A percentile compares a stretch with the other conserved stretches of the same genome.
phyloP scores from a whole-genome alignment of 2,888 invertebrate species.

The Koerneria pararmatus region DNA sequence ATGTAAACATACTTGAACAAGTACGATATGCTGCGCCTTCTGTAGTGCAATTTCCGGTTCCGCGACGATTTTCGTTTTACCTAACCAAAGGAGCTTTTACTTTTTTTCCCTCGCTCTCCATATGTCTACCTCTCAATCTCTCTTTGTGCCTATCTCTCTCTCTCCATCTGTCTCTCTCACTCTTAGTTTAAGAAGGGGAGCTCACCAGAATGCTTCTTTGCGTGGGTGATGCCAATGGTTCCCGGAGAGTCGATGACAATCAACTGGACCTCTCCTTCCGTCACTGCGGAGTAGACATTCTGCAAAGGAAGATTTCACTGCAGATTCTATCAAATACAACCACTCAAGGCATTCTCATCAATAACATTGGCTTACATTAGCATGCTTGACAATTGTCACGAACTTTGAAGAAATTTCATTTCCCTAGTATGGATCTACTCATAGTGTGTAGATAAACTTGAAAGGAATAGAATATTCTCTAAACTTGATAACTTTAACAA shows the following conservation, averaged over 20 bases:
- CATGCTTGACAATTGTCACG: no score
- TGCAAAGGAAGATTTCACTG: slow-evolving; percentile 28
- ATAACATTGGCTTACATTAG: no score
- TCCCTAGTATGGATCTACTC: no score
- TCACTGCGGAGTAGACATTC: slow-evolving; percentile 42
- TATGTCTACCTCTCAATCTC: no score
- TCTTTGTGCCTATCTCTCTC: no score
- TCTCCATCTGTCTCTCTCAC: no score
- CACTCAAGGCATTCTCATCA: no score
- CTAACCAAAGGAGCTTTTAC: neutral
- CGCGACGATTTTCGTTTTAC: slow-evolving; percentile 32
- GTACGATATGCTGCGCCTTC: slow-evolving; percentile 52
- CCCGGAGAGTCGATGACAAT: slow-evolving; percentile 89
- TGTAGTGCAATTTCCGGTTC: slow-evolving; percentile 53
- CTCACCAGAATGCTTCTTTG: slow-evolving; percentile 39
- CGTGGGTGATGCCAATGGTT: slow-evolving; percentile 66
- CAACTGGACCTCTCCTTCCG: slow-evolving; percentile 71
- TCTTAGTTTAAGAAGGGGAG: no score
- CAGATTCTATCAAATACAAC: no score
- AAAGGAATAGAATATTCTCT: neutral
- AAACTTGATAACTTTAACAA: neutral
- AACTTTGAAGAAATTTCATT: no score
- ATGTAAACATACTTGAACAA: slow-evolving; percentile 53
- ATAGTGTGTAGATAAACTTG: no score
- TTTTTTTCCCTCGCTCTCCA: neutral